Conservation (phyloP, 2,113 vertebrate species). For the Clarias batrachus region DNA sequence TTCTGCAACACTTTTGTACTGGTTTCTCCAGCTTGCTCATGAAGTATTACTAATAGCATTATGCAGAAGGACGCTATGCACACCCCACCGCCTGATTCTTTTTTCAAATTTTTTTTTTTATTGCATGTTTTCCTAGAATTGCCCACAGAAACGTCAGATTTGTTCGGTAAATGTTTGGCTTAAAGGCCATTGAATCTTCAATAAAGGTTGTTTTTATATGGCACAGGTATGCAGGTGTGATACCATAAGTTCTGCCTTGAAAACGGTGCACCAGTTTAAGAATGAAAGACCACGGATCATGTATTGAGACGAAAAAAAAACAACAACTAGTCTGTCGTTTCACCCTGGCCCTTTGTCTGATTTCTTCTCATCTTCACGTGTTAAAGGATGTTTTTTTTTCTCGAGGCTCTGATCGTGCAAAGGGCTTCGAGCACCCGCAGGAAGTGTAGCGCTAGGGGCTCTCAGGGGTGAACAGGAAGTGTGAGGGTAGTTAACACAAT, state of each 20-base stretch:
- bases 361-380: background rate
- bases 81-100: background rate
- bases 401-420: slow-evolving; percentile 6
- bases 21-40: background rate
- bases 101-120: background rate
- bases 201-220: background rate
- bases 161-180: background rate
- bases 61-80: background rate
- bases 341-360: background rate
- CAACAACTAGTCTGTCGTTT: background rate
- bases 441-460: slow-evolving; percentile 40
- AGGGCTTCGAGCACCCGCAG: background rate
- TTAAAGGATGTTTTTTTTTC: slow-evolving; percentile 37
- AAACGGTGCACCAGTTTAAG: background rate
- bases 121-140: background rate
- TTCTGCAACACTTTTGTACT: background rate
- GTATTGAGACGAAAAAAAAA: background rate
- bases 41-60: no score
- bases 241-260: background rate
- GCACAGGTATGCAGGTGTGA: background rate
- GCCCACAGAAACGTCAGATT: background rate
- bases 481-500: slow-evolving; percentile 47
- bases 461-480: slow-evolving; percentile 49
- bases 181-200: background rate
- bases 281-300: background rate